Evolutionary conservation across 1,140 invertebrate species (phyloP).

Genomic region (Agrilus planipennis): DNA sequence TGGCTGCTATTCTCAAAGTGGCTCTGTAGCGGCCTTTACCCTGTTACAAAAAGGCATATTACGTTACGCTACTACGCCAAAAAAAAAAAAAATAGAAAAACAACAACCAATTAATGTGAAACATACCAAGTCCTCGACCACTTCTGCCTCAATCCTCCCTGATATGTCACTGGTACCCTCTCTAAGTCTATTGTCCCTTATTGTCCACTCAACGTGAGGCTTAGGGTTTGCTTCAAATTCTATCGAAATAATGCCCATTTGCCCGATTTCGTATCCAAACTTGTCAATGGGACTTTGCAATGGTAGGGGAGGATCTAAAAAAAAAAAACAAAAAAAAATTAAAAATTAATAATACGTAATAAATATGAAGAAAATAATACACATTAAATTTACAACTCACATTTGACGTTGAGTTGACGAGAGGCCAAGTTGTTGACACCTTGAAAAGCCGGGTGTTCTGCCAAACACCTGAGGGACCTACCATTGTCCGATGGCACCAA

Average conservation of each 20-base stretch:
- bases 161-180: slow-evolving; percentile 40
- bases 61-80: not conserved
- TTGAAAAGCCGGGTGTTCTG: slow-evolving; percentile 47
- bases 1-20: slow-evolving; percentile 47
- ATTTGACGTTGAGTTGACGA: slow-evolving; percentile 45
- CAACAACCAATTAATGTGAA: not conserved
- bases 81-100: not conserved
- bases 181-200: slow-evolving; percentile 43
- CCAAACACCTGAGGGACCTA: slow-evolving; percentile 48
- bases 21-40: slow-evolving; percentile 54
- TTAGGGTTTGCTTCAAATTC: slow-evolving; percentile 55
- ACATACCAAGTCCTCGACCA: slow-evolving; percentile 40
- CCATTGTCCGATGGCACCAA: slow-evolving; percentile 52
- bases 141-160: slow-evolving; percentile 38
- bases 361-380: not conserved
- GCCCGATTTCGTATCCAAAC: slow-evolving; percentile 58
- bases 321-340: slow-evolving; percentile 9
- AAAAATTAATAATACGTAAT: too few species aligned
- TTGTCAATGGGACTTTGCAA: slow-evolving; percentile 42
- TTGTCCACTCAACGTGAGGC: slow-evolving; percentile 51
- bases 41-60: slow-evolving; percentile 27
- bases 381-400: slow-evolving; percentile 37
- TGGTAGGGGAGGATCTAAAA: slow-evolving; percentile 48
- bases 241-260: slow-evolving; percentile 52
- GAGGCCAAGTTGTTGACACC: slow-evolving; percentile 34